Conservation (phyloP, 2,797 vertebrate genomes). For the Gila robusta region DNA sequence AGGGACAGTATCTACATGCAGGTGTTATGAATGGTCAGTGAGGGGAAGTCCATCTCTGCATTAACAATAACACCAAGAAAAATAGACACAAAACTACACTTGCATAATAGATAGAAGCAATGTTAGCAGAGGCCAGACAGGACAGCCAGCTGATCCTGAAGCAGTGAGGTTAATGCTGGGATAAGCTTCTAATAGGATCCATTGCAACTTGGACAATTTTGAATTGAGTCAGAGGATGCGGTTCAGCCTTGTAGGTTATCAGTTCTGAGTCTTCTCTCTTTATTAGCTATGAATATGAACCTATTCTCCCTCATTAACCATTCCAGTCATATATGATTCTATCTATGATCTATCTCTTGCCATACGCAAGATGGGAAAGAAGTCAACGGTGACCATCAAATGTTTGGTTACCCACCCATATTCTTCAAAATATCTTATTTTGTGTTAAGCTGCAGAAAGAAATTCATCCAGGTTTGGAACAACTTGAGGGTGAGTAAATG, state of each 20-base stretch:
- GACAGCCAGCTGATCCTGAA: slow-evolving; percentile 13
- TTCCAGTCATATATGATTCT: too few species aligned
- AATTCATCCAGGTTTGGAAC: background rate
- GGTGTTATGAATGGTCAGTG: background rate
- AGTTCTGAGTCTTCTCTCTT: background rate
- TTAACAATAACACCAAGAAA: background rate
- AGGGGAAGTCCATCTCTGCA: background rate
- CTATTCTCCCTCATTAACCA: background rate
- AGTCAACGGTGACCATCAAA: background rate
- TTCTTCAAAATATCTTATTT: background rate
- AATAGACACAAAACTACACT: background rate
- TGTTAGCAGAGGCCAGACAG: background rate
- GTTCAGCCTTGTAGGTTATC: slow-evolving; percentile 8
- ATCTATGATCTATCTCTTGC: too few species aligned
- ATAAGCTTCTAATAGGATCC: slow-evolving; percentile 50
- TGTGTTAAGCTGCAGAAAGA: background rate
- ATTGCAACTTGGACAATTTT: background rate
- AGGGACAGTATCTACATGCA: slow-evolving; percentile 33
- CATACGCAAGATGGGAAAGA: background rate
- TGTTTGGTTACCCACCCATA: background rate
- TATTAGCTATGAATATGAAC: background rate
- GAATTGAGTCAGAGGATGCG: background rate
- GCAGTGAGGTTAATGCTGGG: slow-evolving; percentile 11
- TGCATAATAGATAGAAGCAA: slow-evolving; percentile 27
- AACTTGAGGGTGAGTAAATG: background rate